Evolutionary conservation across 2,797 vertebrate genomes (phyloP).

Genomic region (Danio aesculapii): DNA sequence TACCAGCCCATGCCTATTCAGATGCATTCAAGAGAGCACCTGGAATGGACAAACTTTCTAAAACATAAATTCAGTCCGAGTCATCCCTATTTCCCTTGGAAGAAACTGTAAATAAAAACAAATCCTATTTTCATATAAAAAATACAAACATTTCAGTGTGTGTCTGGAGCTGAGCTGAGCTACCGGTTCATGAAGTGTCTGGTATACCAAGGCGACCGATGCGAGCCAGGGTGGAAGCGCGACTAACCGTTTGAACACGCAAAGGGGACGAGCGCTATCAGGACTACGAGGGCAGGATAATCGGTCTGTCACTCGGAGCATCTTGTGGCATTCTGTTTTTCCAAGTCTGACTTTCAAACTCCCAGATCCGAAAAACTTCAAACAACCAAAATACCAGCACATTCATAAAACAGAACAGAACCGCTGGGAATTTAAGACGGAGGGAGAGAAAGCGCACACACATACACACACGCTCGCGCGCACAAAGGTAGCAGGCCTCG

Average conservation of each 20-base stretch:
- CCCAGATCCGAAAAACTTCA: constrained; percentile 87
- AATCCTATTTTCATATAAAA: neutral
- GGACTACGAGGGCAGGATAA: constrained; percentile 59
- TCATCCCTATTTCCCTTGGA: neutral
- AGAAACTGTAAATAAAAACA: neutral
- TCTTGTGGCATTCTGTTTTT: constrained; percentile 84
- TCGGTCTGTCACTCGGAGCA: constrained; percentile 68
- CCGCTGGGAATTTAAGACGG: constrained; percentile 89
- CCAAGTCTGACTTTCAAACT: constrained; percentile 86
- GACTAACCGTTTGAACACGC: neutral
- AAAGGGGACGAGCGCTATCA: constrained; percentile 54
- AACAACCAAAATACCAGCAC: constrained; percentile 94
- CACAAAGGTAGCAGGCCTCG: constrained; percentile 94
- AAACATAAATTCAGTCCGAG: neutral
- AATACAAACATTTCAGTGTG: neutral
- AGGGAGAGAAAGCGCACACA: constrained; percentile 59
- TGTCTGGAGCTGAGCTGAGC: neutral
- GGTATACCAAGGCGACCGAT: neutral
- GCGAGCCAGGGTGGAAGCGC: neutral
- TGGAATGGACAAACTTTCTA: neutral
- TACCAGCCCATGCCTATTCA: no score
- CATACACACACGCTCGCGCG: constrained; percentile 33
- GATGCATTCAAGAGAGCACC: neutral
- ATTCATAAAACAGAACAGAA: constrained; percentile 97
- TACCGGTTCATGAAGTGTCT: neutral